A percentile compares a stretch with the other conserved stretches of the same genome.
Conservation (phyloP, 2,113 vertebrate species). For the Promerops cafer region DNA sequence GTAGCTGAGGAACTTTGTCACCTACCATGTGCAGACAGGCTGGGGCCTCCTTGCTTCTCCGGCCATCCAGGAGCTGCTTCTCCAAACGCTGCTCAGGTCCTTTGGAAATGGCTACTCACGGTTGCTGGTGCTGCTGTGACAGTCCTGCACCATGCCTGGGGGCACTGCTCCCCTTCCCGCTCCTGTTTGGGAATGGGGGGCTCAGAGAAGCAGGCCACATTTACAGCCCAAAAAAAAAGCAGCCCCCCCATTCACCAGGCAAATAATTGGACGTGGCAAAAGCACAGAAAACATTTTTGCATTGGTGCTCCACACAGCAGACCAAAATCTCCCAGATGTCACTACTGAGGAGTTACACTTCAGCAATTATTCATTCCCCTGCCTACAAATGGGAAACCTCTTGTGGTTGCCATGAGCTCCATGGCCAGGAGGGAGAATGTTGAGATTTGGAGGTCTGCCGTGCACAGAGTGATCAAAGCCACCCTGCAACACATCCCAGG, state of each 20-base stretch:
- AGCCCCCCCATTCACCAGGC: neutral
- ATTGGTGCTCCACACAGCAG: fast-evolving
- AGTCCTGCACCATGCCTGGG: fast-evolving
- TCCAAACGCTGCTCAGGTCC: neutral
- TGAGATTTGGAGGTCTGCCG: neutral
- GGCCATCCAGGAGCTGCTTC: neutral
- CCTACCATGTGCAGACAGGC: neutral
- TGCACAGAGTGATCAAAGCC: neutral
- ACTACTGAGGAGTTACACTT: neutral
- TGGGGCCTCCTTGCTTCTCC: neutral
- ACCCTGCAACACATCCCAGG: neutral
- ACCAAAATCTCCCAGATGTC: neutral
- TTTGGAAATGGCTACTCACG: neutral
- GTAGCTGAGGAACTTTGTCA: neutral
- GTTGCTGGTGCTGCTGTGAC: neutral
- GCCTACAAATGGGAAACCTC: neutral
- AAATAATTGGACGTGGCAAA: neutral
- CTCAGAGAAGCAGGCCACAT: neutral
- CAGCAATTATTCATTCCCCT: neutral
- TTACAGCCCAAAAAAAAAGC: neutral
- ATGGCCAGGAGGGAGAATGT: fast-evolving
- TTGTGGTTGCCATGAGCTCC: neutral
- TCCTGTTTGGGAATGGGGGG: neutral
- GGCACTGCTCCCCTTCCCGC: neutral
- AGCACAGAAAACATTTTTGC: neutral